These are phyloP conservation scores for Champsocephalus esox DNA, from an alignment of 2,797 vertebrate species.

Conservation along the genomic window DNA sequence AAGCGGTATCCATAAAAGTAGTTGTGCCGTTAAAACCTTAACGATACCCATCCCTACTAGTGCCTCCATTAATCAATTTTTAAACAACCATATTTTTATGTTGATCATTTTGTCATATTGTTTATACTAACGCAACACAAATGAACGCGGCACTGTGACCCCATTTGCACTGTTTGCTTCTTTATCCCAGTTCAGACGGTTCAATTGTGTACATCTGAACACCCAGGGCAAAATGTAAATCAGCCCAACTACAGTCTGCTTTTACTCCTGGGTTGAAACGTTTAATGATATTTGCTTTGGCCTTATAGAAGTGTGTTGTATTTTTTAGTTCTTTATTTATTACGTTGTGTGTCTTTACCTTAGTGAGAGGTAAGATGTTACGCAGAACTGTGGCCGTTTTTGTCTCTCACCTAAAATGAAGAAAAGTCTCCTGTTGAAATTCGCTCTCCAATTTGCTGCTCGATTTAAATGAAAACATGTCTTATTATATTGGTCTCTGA, in stretches of 20 bases:
- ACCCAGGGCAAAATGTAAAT: too few species aligned
- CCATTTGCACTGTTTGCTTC: too few species aligned
- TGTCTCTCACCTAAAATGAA: constrained; percentile 7
- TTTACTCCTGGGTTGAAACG: not conserved
- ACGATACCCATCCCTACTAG: too few species aligned
- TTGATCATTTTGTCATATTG: too few species aligned
- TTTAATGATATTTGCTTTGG: constrained; percentile 1
- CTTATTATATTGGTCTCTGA: constrained; percentile 7
- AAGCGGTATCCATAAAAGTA: too few species aligned
- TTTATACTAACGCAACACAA: too few species aligned
- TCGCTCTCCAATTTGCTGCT: not conserved
- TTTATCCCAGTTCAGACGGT: too few species aligned
- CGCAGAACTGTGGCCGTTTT: constrained; percentile 4
- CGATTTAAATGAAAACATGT: not conserved
- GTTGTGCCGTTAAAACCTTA: too few species aligned
- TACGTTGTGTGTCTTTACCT: not conserved
- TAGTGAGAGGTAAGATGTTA: constrained; percentile 26
- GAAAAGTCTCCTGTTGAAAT: not conserved
- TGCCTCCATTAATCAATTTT: too few species aligned
- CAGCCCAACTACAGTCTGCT: not conserved
- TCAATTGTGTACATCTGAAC: too few species aligned
- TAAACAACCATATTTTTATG: too few species aligned
- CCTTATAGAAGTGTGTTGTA: not conserved
- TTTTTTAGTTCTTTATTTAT: not conserved
- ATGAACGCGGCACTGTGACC: too few species aligned